Base-by-base conservation (phyloP, 2,888 invertebrate genomes). In the Poecilus cupreus region DNA sequence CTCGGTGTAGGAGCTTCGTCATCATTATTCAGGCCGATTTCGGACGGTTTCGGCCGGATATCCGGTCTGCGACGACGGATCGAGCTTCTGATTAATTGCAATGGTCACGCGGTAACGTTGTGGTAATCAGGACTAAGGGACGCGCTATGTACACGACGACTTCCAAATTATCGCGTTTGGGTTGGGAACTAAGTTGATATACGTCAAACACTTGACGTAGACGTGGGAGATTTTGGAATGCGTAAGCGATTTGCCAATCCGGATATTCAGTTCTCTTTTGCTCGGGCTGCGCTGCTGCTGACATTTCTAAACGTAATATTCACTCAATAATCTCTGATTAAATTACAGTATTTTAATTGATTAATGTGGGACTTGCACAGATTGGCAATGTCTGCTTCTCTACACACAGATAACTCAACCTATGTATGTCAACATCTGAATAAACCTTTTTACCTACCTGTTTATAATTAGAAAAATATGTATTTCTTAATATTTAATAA, bases 1-100 rank as follows among this genome's bases (percentile, higher is more conserved):
- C n/a, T n/a, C n/a, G n/a, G 20, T 64, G 78, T 26, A 18, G 51
- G 16, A 32, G 51, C 80, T 39, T 18, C 80, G 80, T 80, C 80
- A 80, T 80, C 80, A 80, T 80, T 80, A 80, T 80, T 80, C 80
- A 80, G 79, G 43, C 64, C 80, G 72, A 80, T 72, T 72, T 72
- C 54, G 54, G 54, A 49, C 51, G 68, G 51, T 80, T 64, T 80
- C 70, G 54, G 37, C 37, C 80, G 80, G 80, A 80, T 72, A 80
- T 80, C 80, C 80, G 78, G 75, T 75, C 75, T 16, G 51, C 18
- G 32, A 18, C 46, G 60, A 46, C 64, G 68, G 78, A 80, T 54
- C 72, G 70, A 79, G 57, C 72, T 54, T 37, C 72, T 80, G 80
- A 80, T 80, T 80, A 80, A 80, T 80, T 80, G 80, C 72, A 57